Evolutionary conservation across 2,113 vertebrate genomes (phyloP).

Genomic region (Siniperca chuatsi): DNA sequence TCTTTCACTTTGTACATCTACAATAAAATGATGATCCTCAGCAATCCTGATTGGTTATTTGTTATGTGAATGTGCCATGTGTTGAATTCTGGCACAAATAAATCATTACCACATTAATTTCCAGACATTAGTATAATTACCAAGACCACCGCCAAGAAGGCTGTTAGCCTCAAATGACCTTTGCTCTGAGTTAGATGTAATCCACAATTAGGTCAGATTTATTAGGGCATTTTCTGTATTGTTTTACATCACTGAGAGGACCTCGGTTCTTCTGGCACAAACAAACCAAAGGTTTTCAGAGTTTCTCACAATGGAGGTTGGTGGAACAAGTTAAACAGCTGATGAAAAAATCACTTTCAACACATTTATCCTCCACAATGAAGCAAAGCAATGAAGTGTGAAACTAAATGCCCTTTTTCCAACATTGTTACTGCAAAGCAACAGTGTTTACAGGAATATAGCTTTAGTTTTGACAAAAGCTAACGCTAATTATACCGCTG

Average conservation of each 20-base stretch:
- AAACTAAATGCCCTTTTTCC: not conserved
- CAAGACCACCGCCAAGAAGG: slow-evolving; percentile 2
- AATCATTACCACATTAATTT: slow-evolving; percentile 45
- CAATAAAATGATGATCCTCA: not conserved
- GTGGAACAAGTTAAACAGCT: not conserved
- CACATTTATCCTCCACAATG: not conserved
- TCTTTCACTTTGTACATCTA: slow-evolving; percentile 7
- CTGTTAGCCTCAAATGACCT: slow-evolving; percentile 32
- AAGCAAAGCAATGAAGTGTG: slow-evolving; percentile 17
- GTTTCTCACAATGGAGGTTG: slow-evolving; percentile 6
- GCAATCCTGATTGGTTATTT: not conserved
- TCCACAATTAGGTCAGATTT: slow-evolving; percentile 11
- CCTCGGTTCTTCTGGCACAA: not conserved
- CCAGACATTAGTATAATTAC: slow-evolving; percentile 28
- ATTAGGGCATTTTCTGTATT: slow-evolving; percentile 8
- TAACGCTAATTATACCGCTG: not conserved
- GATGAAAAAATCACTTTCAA: not conserved
- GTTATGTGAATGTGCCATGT: slow-evolving; percentile 10
- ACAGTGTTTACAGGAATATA: not conserved
- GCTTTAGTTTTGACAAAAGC: not conserved
- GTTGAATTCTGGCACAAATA: slow-evolving; percentile 35
- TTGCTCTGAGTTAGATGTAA: slow-evolving; percentile 20
- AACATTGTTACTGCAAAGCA: not conserved
- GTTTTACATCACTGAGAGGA: not conserved
- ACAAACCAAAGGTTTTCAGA: not conserved